Conservation (phyloP, 2,888 invertebrate species). For the Spatulosminthurus flaviceps region DNA sequence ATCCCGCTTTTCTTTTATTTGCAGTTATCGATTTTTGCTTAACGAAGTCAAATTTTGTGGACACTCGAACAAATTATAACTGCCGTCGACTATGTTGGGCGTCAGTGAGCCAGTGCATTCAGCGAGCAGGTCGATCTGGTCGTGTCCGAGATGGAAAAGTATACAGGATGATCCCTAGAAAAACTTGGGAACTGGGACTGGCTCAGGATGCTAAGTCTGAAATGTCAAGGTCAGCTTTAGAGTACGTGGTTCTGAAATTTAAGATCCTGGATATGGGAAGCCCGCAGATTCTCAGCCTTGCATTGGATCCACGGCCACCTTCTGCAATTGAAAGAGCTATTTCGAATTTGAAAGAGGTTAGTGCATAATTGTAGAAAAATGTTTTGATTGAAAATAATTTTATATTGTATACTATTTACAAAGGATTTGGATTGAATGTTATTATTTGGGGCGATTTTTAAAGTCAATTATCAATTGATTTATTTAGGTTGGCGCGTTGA, state of each 20-base stretch:
- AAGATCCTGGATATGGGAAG: slow-evolving; percentile 84
- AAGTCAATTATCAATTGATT: not conserved
- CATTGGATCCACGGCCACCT: slow-evolving; percentile 84
- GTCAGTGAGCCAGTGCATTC: slow-evolving; percentile 86
- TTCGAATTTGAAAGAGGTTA: slow-evolving; percentile 82
- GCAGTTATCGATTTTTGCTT: slow-evolving; percentile 94
- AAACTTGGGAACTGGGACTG: slow-evolving; percentile 67
- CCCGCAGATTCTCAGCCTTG: slow-evolving; percentile 78
- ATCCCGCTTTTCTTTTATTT: no score
- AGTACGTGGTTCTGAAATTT: slow-evolving; percentile 80
- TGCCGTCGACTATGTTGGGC: slow-evolving; percentile 86
- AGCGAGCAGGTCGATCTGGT: slow-evolving; percentile 90
- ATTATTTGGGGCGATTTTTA: no score
- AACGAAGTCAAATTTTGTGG: slow-evolving; percentile 81
- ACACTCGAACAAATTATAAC: slow-evolving; percentile 80
- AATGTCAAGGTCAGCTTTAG: slow-evolving; percentile 82
- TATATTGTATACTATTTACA: no score
- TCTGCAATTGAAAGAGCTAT: slow-evolving; percentile 83
- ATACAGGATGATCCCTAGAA: slow-evolving; percentile 78
- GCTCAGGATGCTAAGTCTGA: slow-evolving; percentile 74
- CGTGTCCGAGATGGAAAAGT: slow-evolving; percentile 74
- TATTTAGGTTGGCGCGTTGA: slow-evolving; percentile 55
- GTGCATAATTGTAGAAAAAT: not conserved
- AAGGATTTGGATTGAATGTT: no score
- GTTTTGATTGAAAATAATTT: no score